A percentile compares a stretch with the other conserved stretches of the same genome.
Evolutionary conservation across 2,888 invertebrate species (phyloP).

Genomic region (Macrosoma leucophasiata): DNA sequence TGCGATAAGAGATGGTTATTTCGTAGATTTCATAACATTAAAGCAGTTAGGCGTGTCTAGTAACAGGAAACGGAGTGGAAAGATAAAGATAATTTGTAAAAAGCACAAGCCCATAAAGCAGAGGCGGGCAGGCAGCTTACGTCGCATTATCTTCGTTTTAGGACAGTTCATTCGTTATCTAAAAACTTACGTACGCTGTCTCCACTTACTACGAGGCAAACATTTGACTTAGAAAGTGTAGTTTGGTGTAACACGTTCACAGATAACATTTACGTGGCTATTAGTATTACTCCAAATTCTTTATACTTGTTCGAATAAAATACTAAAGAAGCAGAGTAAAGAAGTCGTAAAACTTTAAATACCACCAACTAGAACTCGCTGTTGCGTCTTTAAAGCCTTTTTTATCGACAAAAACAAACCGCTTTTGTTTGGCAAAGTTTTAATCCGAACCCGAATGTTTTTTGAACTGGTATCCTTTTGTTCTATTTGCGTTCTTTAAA

Average conservation of each 20-base stretch:
- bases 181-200: conserved; percentile 47
- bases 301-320: conserved; percentile 44
- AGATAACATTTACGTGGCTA: conserved; percentile 58
- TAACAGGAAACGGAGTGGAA: conserved; percentile 42
- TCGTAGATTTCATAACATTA: no score
- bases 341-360: no score
- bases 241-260: conserved; percentile 65
- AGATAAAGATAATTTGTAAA: conserved; percentile 60
- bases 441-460: no score
- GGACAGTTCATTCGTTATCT: conserved; percentile 66
- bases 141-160: conserved; percentile 53
- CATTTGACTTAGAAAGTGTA: conserved; percentile 74
- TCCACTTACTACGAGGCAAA: conserved; percentile 64
- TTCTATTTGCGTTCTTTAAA: no score
- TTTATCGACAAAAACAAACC: no score
- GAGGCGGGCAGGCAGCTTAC: conserved; percentile 39
- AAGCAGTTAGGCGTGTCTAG: conserved; percentile 36
- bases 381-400: no score
- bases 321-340: conserved; percentile 28
- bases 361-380: no score
- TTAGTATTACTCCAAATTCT: conserved; percentile 56
- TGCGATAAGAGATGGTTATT: no score
- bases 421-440: no score
- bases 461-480: no score
- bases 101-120: conserved; percentile 43